Evolutionary conservation across 2,797 vertebrate species (phyloP).

Genomic region (Enteromius afrohamiltoni): DNA sequence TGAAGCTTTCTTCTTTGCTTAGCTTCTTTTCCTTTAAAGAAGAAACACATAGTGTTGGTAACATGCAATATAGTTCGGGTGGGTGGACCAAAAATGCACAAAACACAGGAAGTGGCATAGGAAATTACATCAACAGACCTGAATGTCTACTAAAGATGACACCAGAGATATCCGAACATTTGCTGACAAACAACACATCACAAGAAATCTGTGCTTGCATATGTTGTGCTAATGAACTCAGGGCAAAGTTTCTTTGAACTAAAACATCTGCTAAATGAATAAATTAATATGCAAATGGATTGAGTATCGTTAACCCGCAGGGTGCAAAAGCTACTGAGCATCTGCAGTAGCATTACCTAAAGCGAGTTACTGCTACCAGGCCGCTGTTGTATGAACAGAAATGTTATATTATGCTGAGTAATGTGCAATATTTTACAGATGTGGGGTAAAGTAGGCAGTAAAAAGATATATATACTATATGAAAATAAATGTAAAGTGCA

Average conservation of each 20-base stretch:
- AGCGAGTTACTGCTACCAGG: slow-evolving; percentile 9
- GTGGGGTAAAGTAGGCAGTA: not conserved
- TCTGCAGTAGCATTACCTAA: slow-evolving; percentile 32
- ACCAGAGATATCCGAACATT: slow-evolving; percentile 9
- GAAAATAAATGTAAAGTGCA: not conserved
- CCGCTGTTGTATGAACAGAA: not conserved
- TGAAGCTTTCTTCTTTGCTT: too few species aligned
- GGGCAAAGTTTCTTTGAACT: slow-evolving; percentile 36
- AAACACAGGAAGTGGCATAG: slow-evolving; percentile 18
- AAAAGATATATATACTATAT: not conserved
- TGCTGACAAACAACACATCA: slow-evolving; percentile 43
- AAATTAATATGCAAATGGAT: slow-evolving; percentile 41
- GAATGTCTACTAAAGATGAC: slow-evolving; percentile 6
- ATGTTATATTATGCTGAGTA: not conserved
- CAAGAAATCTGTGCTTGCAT: slow-evolving; percentile 27
- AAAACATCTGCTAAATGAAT: slow-evolving; percentile 44
- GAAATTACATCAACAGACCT: not conserved
- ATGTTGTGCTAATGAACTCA: slow-evolving; percentile 34
- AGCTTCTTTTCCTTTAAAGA: too few species aligned
- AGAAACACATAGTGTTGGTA: not conserved
- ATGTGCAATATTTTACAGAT: not conserved
- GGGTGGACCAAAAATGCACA: not conserved
- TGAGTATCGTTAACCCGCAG: slow-evolving; percentile 15
- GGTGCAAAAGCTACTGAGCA: slow-evolving; percentile 17
- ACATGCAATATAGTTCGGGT: not conserved